phyloP scores from a whole-genome alignment of 2,113 vertebrate species.

The Podiceps cristatus region DNA sequence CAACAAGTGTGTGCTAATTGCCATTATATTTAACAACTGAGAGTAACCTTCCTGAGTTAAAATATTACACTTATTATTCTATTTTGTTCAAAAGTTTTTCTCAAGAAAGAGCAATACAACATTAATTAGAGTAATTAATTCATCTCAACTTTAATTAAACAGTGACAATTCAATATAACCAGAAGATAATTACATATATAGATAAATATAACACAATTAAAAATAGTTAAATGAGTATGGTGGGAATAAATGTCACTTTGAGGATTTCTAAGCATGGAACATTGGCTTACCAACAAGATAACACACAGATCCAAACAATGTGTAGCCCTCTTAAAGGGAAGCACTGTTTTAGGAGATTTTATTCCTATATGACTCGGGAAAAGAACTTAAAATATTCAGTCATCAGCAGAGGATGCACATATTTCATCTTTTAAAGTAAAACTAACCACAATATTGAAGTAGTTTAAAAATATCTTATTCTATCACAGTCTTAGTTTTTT shows the following conservation, averaged over 20 bases:
- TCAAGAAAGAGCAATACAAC: slow-evolving; percentile 21
- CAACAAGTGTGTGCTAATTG: neutral
- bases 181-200: neutral
- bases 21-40: neutral
- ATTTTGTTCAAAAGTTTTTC: slow-evolving; percentile 34
- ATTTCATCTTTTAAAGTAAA: neutral
- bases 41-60: neutral
- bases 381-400: neutral
- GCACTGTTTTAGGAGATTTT: neutral
- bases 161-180: neutral
- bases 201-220: slow-evolving; percentile 2
- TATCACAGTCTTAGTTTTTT: neutral
- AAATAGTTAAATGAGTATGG: neutral
- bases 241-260: slow-evolving; percentile 14
- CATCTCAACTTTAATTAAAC: slow-evolving; percentile 32
- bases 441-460: neutral
- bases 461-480: neutral
- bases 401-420: neutral
- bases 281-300: neutral
- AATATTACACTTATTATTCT: neutral
- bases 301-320: neutral
- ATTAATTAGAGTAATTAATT: slow-evolving; percentile 40
- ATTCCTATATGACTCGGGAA: neutral
- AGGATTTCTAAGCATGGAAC: neutral
- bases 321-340: neutral